Base-by-base conservation (phyloP, 2,113 vertebrate species). In the Puma concolor region DNA sequence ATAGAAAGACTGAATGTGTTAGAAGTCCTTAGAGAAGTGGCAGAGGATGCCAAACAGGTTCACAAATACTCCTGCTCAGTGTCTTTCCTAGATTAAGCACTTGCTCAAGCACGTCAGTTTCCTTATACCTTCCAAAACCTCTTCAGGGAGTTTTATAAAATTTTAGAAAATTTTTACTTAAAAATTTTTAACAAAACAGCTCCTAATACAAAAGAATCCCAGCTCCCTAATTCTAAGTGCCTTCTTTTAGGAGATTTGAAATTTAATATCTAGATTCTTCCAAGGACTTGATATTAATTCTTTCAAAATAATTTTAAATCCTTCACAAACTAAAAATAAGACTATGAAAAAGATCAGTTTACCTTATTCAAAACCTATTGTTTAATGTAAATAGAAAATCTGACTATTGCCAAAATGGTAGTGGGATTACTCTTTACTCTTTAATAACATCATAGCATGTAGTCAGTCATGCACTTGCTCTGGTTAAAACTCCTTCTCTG, bases 251-350 rank as follows among this genome's bases (percentile, higher is more conserved):
- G 63, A 83, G 19, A 2, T 23, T 79, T 63, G 2, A 38, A 67
- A 84, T 91, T 60, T 93, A 72, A 71, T 57, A 2, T 85, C 33
- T 86, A 63, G 29, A 90, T 86, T 87, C 29, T 76, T 57, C 57
- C 4, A 64, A 48, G 8, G 5, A 54, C 29, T 86, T 4, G 11
- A 14, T 89, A 74, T 4, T n/a, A 69, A 54, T 91, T 93, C 23
- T 80, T 96, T 80, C 19, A 83, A 94, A 88, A 74, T 88, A 63
- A 86, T 64, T 84, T 87, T 48, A 94, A 91, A 57, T 14, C 36
- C 48, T 87, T 31, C 27, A 74, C 92, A 95, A 80, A 50, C 52
- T 95, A 63, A 77, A 95, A 80, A n/a, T 4, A 12, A 25, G 2
- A 54, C 69, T 50, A n/a, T 60, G 16, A 0, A 16, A 67, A 44